A percentile compares a stretch with the other conserved stretches of the same genome.
Conservation (phyloP, 2,113 vertebrate species). For the Macrotis lagotis region DNA sequence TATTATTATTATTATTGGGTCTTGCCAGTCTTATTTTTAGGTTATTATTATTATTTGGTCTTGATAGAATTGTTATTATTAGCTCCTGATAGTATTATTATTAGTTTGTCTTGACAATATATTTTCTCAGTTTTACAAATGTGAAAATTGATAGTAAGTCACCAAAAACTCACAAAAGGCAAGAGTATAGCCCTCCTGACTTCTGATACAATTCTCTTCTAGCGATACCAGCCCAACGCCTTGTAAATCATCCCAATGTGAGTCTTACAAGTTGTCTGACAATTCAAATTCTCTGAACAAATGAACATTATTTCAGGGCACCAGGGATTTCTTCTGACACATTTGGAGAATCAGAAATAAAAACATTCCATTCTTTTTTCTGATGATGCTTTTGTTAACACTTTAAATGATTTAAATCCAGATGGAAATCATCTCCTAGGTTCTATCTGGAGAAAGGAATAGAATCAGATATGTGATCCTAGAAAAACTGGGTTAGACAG, state of each 20-base stretch:
- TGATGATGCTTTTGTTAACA: conserved; percentile 37
- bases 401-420: conserved; percentile 4
- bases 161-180: background rate
- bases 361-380: conserved; percentile 54
- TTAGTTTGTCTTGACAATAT: background rate
- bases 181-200: background rate
- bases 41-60: background rate
- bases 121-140: background rate
- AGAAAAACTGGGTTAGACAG: background rate
- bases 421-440: conserved; percentile 43
- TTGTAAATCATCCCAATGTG: conserved; percentile 42
- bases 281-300: background rate
- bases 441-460: conserved; percentile 62
- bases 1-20: background rate
- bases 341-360: conserved; percentile 59
- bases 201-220: background rate
- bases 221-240: background rate
- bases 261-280: background rate
- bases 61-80: too few relatives aligned
- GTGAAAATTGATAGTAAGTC: background rate
- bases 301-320: conserved; percentile 17
- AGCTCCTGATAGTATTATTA: background rate
- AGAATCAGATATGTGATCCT: background rate
- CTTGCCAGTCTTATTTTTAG: too few relatives aligned
- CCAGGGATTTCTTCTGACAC: conserved; percentile 59